Percentiles rank a stretch among this genome's conserved stretches.
phyloP scores from a whole-genome alignment of 2,797 vertebrate genomes.

The Rhyacichthys aspro region DNA sequence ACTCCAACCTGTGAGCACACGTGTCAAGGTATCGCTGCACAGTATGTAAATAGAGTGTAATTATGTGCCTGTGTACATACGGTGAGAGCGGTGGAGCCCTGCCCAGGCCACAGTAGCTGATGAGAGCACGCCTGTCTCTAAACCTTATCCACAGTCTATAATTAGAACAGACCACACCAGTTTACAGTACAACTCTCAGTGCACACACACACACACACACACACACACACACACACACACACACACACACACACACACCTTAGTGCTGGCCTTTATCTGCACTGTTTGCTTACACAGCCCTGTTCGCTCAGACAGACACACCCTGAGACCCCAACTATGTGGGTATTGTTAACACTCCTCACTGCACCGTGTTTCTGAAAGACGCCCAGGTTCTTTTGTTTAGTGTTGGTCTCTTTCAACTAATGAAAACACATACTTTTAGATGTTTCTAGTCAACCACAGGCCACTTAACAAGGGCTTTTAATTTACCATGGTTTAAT shows the following conservation, averaged over 20 bases:
- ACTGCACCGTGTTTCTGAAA: background rate
- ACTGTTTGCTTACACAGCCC: conserved; percentile 1
- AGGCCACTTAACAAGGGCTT: too few species aligned
- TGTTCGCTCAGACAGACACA: conserved; percentile 5
- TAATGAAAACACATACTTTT: too few species aligned
- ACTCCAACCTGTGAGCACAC: background rate
- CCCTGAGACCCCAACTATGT: background rate
- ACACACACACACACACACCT: conserved; percentile 27
- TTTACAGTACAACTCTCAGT: conserved; percentile 17
- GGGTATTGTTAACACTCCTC: background rate
- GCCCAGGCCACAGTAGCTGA: conserved; percentile 28
- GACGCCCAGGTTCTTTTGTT: background rate
- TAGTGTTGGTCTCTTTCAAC: too few species aligned
- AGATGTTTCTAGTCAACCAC: too few species aligned
- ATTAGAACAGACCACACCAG: conserved; percentile 33
- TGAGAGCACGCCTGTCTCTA: conserved; percentile 20
- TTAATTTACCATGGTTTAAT: too few species aligned
- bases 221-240: conserved; percentile 35
- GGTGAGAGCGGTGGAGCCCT: background rate
- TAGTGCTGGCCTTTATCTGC: background rate
- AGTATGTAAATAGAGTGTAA: background rate
- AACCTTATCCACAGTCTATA: conserved; percentile 32
- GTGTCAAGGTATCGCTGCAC: background rate
- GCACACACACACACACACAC: conserved; percentile 24
- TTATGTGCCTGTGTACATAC: conserved; percentile 7